Percentiles rank a stretch among this genome's conserved stretches.
These are phyloP conservation scores for Papilio aristodemus DNA, from an alignment of 1,140 invertebrate genomes.

Conservation along the genomic window DNA sequence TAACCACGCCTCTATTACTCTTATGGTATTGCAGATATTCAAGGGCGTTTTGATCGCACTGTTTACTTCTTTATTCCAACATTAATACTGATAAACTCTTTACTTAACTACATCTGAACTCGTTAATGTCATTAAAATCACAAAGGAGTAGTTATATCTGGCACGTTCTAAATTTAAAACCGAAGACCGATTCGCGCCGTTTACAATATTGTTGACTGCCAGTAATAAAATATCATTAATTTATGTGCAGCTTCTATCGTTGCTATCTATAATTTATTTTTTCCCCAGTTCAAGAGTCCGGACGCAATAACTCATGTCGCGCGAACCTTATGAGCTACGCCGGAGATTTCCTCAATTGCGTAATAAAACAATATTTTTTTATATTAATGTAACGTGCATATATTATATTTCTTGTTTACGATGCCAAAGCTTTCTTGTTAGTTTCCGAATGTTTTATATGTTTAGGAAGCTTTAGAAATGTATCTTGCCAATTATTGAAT, in stretches of 20 bases:
- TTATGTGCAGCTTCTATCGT: neutral
- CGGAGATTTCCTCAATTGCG: constrained; percentile 18
- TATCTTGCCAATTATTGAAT: neutral
- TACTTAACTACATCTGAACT: constrained; percentile 1
- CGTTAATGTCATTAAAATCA: constrained; percentile 5
- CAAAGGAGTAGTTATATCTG: constrained; percentile 4
- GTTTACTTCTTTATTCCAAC: neutral
- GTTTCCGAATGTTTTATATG: neutral
- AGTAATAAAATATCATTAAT: constrained; percentile 8
- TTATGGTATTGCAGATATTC: too few relatives aligned
- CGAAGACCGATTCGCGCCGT: constrained; percentile 11
- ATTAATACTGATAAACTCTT: neutral
- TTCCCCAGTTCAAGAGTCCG: constrained; percentile 8
- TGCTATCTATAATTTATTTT: constrained; percentile 2
- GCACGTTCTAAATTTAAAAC: constrained; percentile 12
- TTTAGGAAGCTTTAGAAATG: neutral
- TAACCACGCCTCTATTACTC: too few relatives aligned
- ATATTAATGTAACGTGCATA: neutral
- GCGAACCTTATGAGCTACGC: neutral
- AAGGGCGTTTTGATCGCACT: too few relatives aligned
- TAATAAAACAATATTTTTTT: neutral
- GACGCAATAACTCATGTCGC: neutral
- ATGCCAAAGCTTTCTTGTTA: neutral
- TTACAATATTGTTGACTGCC: constrained; percentile 6
- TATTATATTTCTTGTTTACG: neutral